Evolutionary conservation across 2,888 invertebrate species (phyloP), one percentile per base, ranked within the genome.

Genomic region (Meghimatium bilineatum): DNA sequence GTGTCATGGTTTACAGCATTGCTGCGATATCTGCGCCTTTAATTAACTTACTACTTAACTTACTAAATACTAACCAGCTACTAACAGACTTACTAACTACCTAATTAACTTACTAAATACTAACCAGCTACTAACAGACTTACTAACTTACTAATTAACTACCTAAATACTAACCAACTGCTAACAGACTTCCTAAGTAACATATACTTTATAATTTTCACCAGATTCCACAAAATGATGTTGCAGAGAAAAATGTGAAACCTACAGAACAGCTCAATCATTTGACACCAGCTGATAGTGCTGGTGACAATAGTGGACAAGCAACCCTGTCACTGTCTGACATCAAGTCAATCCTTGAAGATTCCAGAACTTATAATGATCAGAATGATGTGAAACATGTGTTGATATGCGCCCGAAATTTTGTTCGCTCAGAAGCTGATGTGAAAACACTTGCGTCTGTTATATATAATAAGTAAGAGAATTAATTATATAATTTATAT

Each of bases 301-400:
- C 20, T 56, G 56, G 23, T 23, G 76, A 36, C n/a, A 34, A 34
- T 17, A 29, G 44, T 60, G 60, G 38, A 8, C 71, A 38, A 32
- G 36, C 80, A 36, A 80, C 84, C 36, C 60, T 84, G 36, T 84
- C 80, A 17, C 23, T 84, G 20, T 66, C 26, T 36, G 84, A 84
- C 36, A 84, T 84, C 29, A 79, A 84, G 80, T 56, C 84, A 12
- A 84, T 84, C 49, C n/a, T 84, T n/a, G 74, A 84, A 75, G 80
- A 84, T 67, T 38, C 84, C 56, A 80, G 84, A 49, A 84, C 84
- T 20, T 84, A 84, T 67, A 84, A 69, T 49, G 80, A 84, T 6
- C 75, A 80, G 38, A 80, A 80, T 44, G 84, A 84, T 38, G 80
- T 80, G 12, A 84, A 84, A 36, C 71, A 38, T 32, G 75, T 84